Evolutionary conservation across 1,140 invertebrate genomes (phyloP), one percentile per base, ranked within the genome.

Genomic region (Choristoneura fumiferana): DNA sequence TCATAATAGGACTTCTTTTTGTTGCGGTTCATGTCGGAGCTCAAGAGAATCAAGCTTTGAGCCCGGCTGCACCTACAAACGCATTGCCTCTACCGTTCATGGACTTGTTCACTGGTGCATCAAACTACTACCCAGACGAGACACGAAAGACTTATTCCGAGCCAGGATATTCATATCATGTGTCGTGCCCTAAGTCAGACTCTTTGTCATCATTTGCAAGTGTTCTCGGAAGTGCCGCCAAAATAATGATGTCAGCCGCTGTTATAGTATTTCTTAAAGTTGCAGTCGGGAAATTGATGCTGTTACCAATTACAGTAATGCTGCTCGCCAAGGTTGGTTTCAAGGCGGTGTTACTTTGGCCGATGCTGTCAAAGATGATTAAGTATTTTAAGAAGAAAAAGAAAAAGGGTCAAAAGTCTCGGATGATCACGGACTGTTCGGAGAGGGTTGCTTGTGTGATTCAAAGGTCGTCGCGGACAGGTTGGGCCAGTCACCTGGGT

Each of bases 371-470:
- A 1, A 87, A 84, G 70, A 76, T 89, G 73, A 78, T 82, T 13
- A 87, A 85, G 60, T 79, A 84, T 66, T 80, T 89, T 10, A 87
- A 81, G 40, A 71, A 71, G 63, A 86, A 80, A 67, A 83, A 78
- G 73, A 87, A 77, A 65, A 85, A 81, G 63, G 73, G 71, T 17
- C 63, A 70, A 12, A 76, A 80, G 58, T 73, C 75, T 1, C 72
- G 84, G 65, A 73, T 76, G 52, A 81, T 82, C 13, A 74, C 64
- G 54, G 84, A 87, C 65, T 89, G 86, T 33, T 78, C 83, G 6
- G 77, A 83, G 61, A 72, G 84, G 38, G 73, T 87, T 15, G 76
- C 81, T 18, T 89, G 86, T 73, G 73, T 87, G 1, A 75, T 89
- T 59, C 76, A 83, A 58, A 74, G 67, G 37, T 69, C 80, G 8